A percentile compares a stretch with the other conserved stretches of the same genome.
Conservation (phyloP, 2,888 invertebrate species). For the Troides oblongomaculatus region DNA sequence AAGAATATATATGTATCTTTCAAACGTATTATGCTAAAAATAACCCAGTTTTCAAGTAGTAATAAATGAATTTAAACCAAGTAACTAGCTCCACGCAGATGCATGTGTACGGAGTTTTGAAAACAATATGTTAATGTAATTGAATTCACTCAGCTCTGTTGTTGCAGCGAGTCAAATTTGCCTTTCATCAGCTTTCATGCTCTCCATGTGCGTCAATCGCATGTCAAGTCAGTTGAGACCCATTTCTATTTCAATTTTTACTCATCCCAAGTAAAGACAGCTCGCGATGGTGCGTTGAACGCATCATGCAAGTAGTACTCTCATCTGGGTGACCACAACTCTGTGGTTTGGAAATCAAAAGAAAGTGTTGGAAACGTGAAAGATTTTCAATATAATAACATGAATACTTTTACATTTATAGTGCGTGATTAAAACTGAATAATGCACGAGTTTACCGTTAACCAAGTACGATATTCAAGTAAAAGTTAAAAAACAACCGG, state of each 20-base stretch:
- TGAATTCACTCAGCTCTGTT: slow-evolving; percentile 9
- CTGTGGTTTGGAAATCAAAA: slow-evolving; percentile 7
- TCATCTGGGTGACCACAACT: not conserved
- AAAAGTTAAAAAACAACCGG: too few relatives aligned
- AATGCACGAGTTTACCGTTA: too few relatives aligned
- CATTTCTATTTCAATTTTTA: slow-evolving; percentile 18
- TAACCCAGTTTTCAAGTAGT: too few relatives aligned
- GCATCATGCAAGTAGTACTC: not conserved
- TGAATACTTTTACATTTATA: not conserved
- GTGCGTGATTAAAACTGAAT: too few relatives aligned
- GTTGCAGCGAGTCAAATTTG: slow-evolving; percentile 18
- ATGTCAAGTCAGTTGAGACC: not conserved
- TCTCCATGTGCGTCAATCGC: slow-evolving; percentile 7
- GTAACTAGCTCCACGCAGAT: not conserved
- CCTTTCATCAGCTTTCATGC: slow-evolving; percentile 17
- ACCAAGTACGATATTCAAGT: too few relatives aligned
- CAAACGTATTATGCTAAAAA: too few relatives aligned
- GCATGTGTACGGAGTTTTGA: not conserved
- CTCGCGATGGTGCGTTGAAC: not conserved
- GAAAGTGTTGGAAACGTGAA: not conserved
- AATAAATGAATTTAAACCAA: too few relatives aligned
- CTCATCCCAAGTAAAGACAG: not conserved
- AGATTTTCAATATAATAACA: not conserved
- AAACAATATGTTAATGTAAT: slow-evolving; percentile 23
- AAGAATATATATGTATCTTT: too few relatives aligned